Percentiles rank a stretch among this genome's conserved stretches.
These are phyloP conservation scores for Sarcophaga variegata DNA, from an alignment of 2,888 invertebrate species.

Conservation along the genomic window DNA sequence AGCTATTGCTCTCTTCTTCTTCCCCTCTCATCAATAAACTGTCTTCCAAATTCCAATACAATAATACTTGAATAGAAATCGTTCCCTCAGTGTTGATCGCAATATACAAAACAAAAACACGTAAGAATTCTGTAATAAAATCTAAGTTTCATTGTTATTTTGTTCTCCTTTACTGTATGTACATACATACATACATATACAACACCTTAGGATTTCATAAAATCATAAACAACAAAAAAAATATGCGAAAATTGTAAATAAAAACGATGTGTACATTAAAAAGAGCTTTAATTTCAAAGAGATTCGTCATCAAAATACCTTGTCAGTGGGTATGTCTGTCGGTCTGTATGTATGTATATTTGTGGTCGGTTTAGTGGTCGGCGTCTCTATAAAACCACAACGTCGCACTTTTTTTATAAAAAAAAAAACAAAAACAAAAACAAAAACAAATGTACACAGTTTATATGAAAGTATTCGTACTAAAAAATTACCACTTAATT, in stretches of 20 bases:
- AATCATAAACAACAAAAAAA: conserved; percentile 18
- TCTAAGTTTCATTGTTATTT: too few relatives aligned
- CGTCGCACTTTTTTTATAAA: conserved; percentile 25
- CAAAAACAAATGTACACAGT: conserved; percentile 10
- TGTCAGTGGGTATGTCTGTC: conserved; percentile 39
- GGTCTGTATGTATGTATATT: conserved; percentile 27
- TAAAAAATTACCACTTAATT: neutral
- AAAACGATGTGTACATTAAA: conserved; percentile 35
- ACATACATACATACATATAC: neutral
- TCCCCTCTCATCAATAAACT: neutral
- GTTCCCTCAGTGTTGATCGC: too few relatives aligned
- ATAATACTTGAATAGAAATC: neutral
- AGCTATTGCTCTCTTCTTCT: too few relatives aligned
- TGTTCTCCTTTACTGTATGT: neutral
- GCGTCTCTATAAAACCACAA: conserved; percentile 24
- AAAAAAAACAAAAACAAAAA: neutral
- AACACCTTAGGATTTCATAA: conserved; percentile 31
- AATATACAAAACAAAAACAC: neutral
- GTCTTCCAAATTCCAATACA: too few relatives aligned
- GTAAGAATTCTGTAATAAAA: neutral
- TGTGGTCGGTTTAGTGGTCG: neutral
- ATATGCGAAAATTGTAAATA: conserved; percentile 8
- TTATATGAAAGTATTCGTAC: neutral
- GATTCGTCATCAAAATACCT: conserved; percentile 66
- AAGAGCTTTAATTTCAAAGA: conserved; percentile 41